A percentile compares a stretch with the other conserved stretches of the same genome.
These are phyloP conservation scores for Mormyrus proboscirostris DNA, from an alignment of 2,797 vertebrate genomes.

Conservation along the genomic window DNA sequence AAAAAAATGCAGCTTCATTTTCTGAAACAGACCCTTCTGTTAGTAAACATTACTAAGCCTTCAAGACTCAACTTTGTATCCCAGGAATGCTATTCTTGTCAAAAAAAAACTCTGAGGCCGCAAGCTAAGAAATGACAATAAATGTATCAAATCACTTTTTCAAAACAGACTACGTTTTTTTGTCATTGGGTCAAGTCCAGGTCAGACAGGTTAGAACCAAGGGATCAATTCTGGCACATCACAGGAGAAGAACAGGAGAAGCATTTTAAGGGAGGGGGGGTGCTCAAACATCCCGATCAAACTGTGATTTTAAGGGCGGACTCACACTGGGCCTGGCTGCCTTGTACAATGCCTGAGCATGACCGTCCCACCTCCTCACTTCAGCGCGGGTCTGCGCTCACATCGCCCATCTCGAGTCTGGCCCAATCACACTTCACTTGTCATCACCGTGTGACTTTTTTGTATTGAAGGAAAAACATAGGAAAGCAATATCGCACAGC, in stretches of 20 bases:
- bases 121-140: not conserved
- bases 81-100: not conserved
- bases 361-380: not conserved
- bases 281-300: not conserved
- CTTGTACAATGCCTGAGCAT: not conserved
- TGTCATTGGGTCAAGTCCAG: not conserved
- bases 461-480: not conserved
- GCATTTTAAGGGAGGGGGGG: not conserved
- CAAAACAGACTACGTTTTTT: not conserved
- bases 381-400: not conserved
- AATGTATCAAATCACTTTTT: not conserved
- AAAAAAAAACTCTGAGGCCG: not conserved
- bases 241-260: not conserved
- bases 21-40: conserved; percentile 12
- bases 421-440: not conserved
- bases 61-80: not conserved
- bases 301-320: not conserved
- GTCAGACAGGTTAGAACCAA: not conserved
- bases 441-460: not conserved
- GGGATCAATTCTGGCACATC: not conserved
- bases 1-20: not conserved
- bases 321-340: not conserved
- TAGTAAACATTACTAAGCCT: conserved; percentile 1
- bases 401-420: not conserved
- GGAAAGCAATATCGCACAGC: not conserved